Conservation (phyloP, 1,140 invertebrate genomes). For the Papilio xuthus region DNA sequence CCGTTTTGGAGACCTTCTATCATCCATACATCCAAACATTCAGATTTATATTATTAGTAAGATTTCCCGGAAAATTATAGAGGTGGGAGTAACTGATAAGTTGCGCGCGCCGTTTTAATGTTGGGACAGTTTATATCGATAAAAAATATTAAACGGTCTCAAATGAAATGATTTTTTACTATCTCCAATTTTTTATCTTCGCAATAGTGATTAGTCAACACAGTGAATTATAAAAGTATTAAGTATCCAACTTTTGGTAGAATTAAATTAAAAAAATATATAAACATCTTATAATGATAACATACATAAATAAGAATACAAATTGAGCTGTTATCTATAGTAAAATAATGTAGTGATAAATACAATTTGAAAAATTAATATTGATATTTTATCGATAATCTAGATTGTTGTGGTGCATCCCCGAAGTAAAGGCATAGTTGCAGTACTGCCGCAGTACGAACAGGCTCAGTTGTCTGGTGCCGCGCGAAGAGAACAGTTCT, state of each 20-base stretch:
- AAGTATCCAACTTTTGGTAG: neutral
- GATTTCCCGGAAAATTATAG: neutral
- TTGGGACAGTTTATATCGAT: constrained; percentile 1
- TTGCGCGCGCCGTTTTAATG: constrained; percentile 7
- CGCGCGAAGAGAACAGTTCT: constrained; percentile 18
- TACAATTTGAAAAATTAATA: neutral
- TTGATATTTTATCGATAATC: neutral
- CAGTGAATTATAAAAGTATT: neutral
- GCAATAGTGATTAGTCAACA: neutral
- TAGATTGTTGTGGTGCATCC: neutral
- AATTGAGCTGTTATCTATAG: neutral
- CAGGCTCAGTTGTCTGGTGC: neutral
- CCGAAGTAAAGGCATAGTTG: neutral
- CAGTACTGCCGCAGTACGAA: constrained; percentile 17
- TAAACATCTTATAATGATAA: neutral
- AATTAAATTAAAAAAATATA: neutral
- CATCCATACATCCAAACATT: no score
- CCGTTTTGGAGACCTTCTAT: no score
- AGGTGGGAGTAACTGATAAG: neutral
- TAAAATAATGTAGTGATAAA: neutral
- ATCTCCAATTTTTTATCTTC: neutral
- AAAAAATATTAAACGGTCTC: neutral
- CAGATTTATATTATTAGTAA: no score
- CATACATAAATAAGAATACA: neutral
- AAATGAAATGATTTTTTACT: neutral